These are phyloP conservation scores for Lerema accius DNA, from an alignment of 1,140 invertebrate species.

Conservation along the genomic window DNA sequence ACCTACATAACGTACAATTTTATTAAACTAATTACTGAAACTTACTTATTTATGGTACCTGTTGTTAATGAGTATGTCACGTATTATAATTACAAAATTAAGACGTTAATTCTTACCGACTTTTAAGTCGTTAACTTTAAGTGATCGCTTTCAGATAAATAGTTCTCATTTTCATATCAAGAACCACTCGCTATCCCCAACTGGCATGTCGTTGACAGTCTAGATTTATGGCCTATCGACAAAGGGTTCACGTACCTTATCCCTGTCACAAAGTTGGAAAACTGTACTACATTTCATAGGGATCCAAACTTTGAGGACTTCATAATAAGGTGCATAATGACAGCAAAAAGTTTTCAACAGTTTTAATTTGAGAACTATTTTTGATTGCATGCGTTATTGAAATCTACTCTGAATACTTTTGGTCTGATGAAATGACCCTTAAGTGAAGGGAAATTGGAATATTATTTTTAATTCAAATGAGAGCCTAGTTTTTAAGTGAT, in stretches of 20 bases:
- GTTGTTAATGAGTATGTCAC: too few relatives aligned
- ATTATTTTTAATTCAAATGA: too few relatives aligned
- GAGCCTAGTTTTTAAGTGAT: too few relatives aligned
- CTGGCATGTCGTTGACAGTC: slow-evolving; percentile 13
- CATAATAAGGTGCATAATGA: neutral
- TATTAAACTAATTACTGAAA: too few relatives aligned
- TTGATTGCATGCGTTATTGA: neutral
- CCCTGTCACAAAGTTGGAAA: neutral
- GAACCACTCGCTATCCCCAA: neutral
- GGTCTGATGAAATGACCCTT: too few relatives aligned
- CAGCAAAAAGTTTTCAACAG: neutral
- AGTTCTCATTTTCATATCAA: slow-evolving; percentile 21
- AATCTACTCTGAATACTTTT: too few relatives aligned
- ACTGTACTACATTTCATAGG: neutral
- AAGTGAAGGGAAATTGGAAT: too few relatives aligned
- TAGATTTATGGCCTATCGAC: slow-evolving; percentile 16
- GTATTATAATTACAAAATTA: too few relatives aligned
- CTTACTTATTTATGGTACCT: too few relatives aligned
- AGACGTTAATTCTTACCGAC: too few relatives aligned
- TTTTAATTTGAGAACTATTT: neutral
- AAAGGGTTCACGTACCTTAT: slow-evolving; percentile 2
- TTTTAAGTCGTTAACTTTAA: neutral
- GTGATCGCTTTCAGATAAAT: slow-evolving; percentile 7
- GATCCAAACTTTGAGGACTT: neutral
- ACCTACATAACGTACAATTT: too few relatives aligned